A percentile compares a stretch with the other conserved stretches of the same genome.
Conservation (phyloP, 2,797 vertebrate species). For the Remorina albescens region DNA sequence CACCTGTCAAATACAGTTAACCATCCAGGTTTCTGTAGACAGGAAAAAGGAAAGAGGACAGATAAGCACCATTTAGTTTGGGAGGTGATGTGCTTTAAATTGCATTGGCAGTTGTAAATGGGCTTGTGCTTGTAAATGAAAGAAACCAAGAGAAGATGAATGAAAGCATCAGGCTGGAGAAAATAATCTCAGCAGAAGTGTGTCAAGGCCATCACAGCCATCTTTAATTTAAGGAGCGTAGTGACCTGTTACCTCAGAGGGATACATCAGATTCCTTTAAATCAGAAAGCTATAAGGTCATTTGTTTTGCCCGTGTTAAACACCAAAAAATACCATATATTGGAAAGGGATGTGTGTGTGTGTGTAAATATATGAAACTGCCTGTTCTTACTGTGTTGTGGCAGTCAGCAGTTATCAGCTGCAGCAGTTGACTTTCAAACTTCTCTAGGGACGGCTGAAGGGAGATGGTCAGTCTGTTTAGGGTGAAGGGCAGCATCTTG, state of each 20-base stretch:
- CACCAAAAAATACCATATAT: slow-evolving; percentile 4
- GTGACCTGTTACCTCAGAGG: slow-evolving; percentile 24
- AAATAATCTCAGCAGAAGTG: slow-evolving; percentile 62
- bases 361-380: too few species aligned
- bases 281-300: slow-evolving; percentile 3
- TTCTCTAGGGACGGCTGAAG: slow-evolving; percentile 91
- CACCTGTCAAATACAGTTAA: slow-evolving; percentile 80
- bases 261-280: slow-evolving; percentile 30
- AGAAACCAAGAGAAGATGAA: slow-evolving; percentile 66
- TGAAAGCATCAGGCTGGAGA: slow-evolving; percentile 39
- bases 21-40: slow-evolving; percentile 49
- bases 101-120: slow-evolving; percentile 69
- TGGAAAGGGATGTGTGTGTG: slow-evolving; percentile 8
- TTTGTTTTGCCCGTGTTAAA: slow-evolving; percentile 22
- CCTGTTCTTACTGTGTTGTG: slow-evolving; percentile 86
- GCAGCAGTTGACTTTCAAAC: slow-evolving; percentile 92
- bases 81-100: slow-evolving; percentile 63
- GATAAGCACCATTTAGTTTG: slow-evolving; percentile 68
- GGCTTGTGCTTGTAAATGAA: slow-evolving; percentile 44
- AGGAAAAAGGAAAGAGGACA: slow-evolving; percentile 47
- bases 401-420: slow-evolving; percentile 86
- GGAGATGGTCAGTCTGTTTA: slow-evolving; percentile 87
- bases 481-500: slow-evolving; percentile 82
- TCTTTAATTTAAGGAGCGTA: slow-evolving; percentile 55
- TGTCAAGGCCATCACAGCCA: slow-evolving; percentile 55